Base-by-base conservation (phyloP, 92 coral and sea anemone genomes). In the Paragorgia papillata region DNA sequence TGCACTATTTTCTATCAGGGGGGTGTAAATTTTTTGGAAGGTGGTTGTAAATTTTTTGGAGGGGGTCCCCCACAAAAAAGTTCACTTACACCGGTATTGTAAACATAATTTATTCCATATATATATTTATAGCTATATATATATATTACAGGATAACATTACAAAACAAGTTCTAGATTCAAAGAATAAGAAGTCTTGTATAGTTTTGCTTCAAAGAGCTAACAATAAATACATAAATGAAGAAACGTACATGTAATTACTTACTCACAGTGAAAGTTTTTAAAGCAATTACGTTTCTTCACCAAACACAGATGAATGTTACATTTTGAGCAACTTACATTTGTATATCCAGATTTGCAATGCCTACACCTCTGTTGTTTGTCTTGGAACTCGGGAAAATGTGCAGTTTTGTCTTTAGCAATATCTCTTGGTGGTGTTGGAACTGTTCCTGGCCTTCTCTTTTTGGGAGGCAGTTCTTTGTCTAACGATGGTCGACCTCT, bases 261-360 rank as follows among this genome's bases (percentile, higher is more conserved):
- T 67, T 9, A 54, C 55, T 48, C 27, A 28, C 79, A 44, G 46
- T 74, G 79, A 34, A 74, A 74, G 54, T 12, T 25, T 31, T 41
- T 69, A 25, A 69, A 69, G 25, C 40, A 49, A 58, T 69, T 69
- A 27, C 37, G 43, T 48, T 9, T 46, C 56, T 79, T 79, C 18
- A 66, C 37, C 66, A 79, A 66, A 20, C 83, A 79, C 44, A 79
- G 65, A 12, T 64, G 50, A 49, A 64, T 49, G 26, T 79, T 10
- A 51, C 83, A 78, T 63, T 63, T 78, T 40, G 35, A 10, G 21
- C 83, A 78, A 4, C 50, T 48, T 5, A 79, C 37, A 25, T 19
- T 55, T 19, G 75, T 25, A 32, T 35, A 78, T 4, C 75, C 75
- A 13, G 33, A 5, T 13, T 64, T 78, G 63, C 83, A 78, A n/a